Conservation (phyloP, 2,888 invertebrate species). For the Helleia helle region DNA sequence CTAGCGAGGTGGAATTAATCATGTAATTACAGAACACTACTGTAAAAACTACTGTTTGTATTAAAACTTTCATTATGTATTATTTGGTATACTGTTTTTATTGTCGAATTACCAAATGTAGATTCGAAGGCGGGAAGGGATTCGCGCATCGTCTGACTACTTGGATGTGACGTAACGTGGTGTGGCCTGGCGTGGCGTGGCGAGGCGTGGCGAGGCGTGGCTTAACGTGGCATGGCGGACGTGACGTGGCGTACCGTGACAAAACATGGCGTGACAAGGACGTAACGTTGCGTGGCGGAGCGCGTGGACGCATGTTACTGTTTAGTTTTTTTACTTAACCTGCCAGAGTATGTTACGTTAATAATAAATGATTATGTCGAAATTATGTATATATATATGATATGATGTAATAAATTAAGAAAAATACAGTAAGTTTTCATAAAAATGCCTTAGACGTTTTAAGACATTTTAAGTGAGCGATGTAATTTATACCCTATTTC, state of each 20-base stretch:
- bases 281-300: background rate
- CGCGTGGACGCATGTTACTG: slow-evolving; percentile 31
- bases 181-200: background rate
- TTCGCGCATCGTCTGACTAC: background rate
- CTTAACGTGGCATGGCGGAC: background rate
- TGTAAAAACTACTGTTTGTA: slow-evolving; percentile 6
- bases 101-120: slow-evolving; percentile 62
- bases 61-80: slow-evolving; percentile 13
- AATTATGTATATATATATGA: slow-evolving; percentile 73
- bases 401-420: slow-evolving; percentile 70
- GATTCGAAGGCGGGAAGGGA: slow-evolving; percentile 7
- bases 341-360: slow-evolving; percentile 61
- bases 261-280: background rate
- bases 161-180: background rate
- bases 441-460: slow-evolving; percentile 65
- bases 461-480: slow-evolving; percentile 48
- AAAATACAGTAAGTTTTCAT: slow-evolving; percentile 69
- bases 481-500: slow-evolving; percentile 22
- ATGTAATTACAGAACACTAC: slow-evolving; percentile 25
- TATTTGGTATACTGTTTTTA: slow-evolving; percentile 26
- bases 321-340: slow-evolving; percentile 48
- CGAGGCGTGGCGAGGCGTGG: background rate
- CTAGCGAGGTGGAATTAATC: slow-evolving; percentile 28
- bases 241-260: background rate
- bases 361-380: slow-evolving; percentile 62